Percentiles rank a stretch among this genome's conserved stretches.
phyloP scores from a whole-genome alignment of 2,888 invertebrate genomes.

The Hyalella azteca region DNA sequence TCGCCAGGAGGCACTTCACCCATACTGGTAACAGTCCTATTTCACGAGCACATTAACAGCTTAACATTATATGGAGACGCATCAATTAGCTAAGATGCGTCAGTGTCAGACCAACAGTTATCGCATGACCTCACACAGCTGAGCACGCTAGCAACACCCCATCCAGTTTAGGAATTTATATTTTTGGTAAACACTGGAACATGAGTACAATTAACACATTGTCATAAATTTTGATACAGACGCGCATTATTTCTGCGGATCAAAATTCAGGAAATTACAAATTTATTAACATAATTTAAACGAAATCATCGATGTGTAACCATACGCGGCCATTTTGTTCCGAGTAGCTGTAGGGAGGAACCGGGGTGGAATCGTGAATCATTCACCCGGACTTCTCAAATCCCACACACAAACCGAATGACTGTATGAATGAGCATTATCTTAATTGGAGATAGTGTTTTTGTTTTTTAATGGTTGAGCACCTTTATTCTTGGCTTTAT shows the following conservation, averaged over 20 bases:
- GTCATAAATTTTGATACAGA: not conserved
- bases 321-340: slow-evolving; percentile 36
- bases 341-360: slow-evolving; percentile 20
- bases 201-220: not conserved
- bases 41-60: slow-evolving; percentile 24
- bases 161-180: not conserved
- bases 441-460: not conserved
- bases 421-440: not conserved
- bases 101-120: not conserved
- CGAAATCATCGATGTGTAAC: slow-evolving; percentile 22
- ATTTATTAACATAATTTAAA: not conserved
- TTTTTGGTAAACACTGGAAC: not conserved
- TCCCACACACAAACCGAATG: not conserved
- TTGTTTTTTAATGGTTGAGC: not conserved
- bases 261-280: not conserved
- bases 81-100: not conserved
- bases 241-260: not conserved
- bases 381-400: slow-evolving; percentile 28
- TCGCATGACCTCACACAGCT: slow-evolving; percentile 36
- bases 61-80: not conserved
- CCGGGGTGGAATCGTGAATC: slow-evolving; percentile 37
- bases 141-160: slow-evolving; percentile 22
- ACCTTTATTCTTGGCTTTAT: not conserved
- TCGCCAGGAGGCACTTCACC: slow-evolving; percentile 35
- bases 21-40: slow-evolving; percentile 16